These are phyloP conservation scores for Thymallus thymallus DNA, from an alignment of 2,113 vertebrate species.

Conservation along the genomic window DNA sequence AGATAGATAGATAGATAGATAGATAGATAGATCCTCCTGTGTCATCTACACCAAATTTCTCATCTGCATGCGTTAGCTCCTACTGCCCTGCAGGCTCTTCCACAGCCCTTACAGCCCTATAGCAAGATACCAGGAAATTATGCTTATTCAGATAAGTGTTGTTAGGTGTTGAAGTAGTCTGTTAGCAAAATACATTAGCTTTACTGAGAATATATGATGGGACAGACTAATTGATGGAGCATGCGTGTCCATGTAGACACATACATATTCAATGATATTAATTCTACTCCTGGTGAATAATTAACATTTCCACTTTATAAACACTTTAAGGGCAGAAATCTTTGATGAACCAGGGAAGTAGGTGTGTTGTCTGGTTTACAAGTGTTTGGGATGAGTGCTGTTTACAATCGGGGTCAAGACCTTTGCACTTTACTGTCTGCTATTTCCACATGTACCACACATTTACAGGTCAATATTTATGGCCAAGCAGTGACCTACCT, in stretches of 20 bases:
- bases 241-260: too few species aligned
- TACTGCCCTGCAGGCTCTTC: constrained; percentile 29
- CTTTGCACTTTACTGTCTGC: constrained; percentile 46
- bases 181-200: too few species aligned
- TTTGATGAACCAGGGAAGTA: too few species aligned
- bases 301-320: neutral
- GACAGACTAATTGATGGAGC: too few species aligned
- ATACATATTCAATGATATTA: too few species aligned
- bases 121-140: neutral
- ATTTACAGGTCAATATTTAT: constrained; percentile 69
- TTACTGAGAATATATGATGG: too few species aligned
- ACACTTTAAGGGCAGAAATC: too few species aligned
- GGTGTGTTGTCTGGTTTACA: neutral
- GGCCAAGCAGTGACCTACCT: constrained; percentile 51
- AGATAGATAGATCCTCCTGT: neutral
- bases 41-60: constrained; percentile 35
- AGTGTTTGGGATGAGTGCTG: neutral
- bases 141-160: neutral
- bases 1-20: too few species aligned
- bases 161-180: too few species aligned
- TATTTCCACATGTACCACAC: constrained; percentile 49
- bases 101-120: neutral
- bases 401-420: constrained; percentile 52
- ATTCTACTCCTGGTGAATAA: neutral
- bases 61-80: constrained; percentile 37